These are phyloP conservation scores for Trachelus troglodyta DNA, from an alignment of 2,888 invertebrate species.

Conservation along the genomic window DNA sequence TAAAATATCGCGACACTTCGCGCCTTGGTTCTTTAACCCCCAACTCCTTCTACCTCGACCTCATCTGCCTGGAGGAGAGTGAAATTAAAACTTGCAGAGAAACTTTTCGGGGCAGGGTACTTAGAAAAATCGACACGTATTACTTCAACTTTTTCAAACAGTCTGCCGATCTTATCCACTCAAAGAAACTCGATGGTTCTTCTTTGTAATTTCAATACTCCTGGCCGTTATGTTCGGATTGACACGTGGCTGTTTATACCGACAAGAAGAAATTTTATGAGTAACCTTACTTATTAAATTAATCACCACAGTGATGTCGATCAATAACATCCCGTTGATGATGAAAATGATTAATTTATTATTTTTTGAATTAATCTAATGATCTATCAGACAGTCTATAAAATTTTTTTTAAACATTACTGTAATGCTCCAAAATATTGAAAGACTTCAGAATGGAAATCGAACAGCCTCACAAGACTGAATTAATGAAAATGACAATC, in stretches of 20 bases:
- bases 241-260: neutral
- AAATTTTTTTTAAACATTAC: neutral
- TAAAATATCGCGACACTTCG: constrained; percentile 43
- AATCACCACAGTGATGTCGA: neutral
- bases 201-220: neutral
- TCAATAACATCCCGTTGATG: neutral
- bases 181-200: neutral
- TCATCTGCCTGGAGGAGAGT: constrained; percentile 17
- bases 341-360: neutral
- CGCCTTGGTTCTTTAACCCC: constrained; percentile 20
- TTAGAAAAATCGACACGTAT: constrained; percentile 26
- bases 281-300: neutral
- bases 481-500: neutral
- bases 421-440: too few species aligned
- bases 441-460: neutral
- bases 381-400: neutral
- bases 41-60: constrained; percentile 12
- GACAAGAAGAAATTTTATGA: neutral
- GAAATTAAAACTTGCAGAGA: constrained; percentile 39
- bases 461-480: neutral
- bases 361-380: neutral
- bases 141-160: neutral
- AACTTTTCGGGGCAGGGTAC: constrained; percentile 25
- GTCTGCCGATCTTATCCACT: neutral
- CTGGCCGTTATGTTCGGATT: neutral